phyloP scores from a whole-genome alignment of 2,888 invertebrate genomes.

The Himalopsyche kuldschensis region DNA sequence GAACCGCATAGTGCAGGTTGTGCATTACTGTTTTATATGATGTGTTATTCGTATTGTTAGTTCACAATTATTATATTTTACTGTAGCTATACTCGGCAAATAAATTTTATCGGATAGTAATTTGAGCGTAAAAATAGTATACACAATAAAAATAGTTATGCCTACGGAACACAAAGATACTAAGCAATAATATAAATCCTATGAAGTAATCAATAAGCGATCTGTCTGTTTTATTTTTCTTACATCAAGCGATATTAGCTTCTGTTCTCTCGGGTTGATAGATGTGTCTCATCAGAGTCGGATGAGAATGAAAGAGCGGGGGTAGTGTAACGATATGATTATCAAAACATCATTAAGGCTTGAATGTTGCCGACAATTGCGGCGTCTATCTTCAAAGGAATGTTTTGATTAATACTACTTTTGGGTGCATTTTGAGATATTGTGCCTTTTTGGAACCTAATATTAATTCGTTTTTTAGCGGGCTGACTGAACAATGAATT shows the following conservation, averaged over 20 bases:
- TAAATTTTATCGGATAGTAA: too few species aligned
- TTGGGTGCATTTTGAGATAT: background rate
- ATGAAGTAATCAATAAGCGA: background rate
- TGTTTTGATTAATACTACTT: background rate
- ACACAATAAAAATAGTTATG: too few species aligned
- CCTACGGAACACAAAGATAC: background rate
- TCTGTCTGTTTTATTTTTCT: background rate
- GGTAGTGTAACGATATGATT: constrained; percentile 35
- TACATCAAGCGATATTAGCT: background rate
- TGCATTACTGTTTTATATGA: too few species aligned
- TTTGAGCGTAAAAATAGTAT: too few species aligned
- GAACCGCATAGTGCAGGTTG: too few species aligned
- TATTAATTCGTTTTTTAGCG: background rate
- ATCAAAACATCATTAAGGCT: constrained; percentile 33
- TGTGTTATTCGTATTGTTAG: too few species aligned
- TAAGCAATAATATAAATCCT: background rate
- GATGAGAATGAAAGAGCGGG: background rate
- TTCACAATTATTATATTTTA: too few species aligned
- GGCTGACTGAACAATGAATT: background rate
- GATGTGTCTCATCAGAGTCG: background rate
- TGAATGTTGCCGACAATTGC: constrained; percentile 21
- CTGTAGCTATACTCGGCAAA: too few species aligned
- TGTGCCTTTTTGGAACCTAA: background rate
- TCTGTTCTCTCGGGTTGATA: background rate
- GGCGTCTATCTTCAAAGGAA: constrained; percentile 16